These are phyloP conservation scores for Zosterops borbonicus DNA, from an alignment of 2,113 vertebrate genomes.

Conservation along the genomic window DNA sequence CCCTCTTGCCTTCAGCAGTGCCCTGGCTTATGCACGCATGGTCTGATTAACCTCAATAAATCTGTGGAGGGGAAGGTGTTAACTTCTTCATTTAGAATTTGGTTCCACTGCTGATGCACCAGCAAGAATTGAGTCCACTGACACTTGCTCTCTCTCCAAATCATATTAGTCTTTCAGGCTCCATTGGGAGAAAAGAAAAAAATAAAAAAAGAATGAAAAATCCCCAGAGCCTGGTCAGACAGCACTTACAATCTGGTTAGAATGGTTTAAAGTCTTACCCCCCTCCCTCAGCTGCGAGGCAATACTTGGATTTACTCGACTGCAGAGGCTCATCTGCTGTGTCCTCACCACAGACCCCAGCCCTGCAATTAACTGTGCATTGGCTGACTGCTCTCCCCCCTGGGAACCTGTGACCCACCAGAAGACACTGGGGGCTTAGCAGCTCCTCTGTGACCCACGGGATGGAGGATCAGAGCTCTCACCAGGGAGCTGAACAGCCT, in stretches of 20 bases:
- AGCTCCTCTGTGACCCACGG: not conserved
- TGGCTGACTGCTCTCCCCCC: not conserved
- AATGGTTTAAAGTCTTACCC: not conserved
- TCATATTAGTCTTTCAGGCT: slow-evolving; percentile 5
- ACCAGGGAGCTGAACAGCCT: not conserved
- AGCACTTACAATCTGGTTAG: not conserved
- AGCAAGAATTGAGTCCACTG: slow-evolving; percentile 22
- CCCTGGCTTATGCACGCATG: not conserved
- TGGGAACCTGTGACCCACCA: not conserved
- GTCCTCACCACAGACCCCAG: not conserved
- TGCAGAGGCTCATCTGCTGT: not conserved
- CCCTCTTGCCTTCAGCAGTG: not conserved
- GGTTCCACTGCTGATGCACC: not conserved
- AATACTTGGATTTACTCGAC: not conserved
- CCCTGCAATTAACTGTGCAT: not conserved
- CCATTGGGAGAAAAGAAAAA: not conserved
- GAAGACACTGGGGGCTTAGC: not conserved
- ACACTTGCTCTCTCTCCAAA: slow-evolving; percentile 43
- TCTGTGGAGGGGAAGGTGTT: slow-evolving; percentile 27
- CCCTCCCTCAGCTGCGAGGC: not conserved
- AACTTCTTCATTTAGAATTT: slow-evolving; percentile 2
- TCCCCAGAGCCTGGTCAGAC: not conserved
- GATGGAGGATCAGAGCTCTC: not conserved
- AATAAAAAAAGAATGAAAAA: not conserved
- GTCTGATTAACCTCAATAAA: slow-evolving; percentile 1